Conservation (phyloP, 2,113 vertebrate species). For the Nestor notabilis region DNA sequence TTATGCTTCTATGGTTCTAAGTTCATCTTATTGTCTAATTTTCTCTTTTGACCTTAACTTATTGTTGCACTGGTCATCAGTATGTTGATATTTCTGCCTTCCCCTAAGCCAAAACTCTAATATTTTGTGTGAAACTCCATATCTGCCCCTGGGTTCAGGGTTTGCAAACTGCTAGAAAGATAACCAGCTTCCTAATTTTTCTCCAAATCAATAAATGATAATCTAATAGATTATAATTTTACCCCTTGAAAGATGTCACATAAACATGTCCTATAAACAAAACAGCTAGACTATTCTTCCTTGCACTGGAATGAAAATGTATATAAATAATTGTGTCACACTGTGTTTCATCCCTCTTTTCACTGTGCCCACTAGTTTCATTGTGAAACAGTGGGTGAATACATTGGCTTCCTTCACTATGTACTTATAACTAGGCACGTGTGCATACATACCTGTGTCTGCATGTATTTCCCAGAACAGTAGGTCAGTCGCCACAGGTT, state of each 20-base stretch:
- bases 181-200: background rate
- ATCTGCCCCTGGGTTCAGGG: background rate
- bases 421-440: background rate
- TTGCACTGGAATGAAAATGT: background rate
- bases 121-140: background rate
- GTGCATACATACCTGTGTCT: background rate
- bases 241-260: background rate
- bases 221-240: background rate
- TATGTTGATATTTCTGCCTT: background rate
- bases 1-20: background rate
- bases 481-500: background rate
- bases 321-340: background rate
- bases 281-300: background rate
- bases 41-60: background rate
- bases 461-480: background rate
- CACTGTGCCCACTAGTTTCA: background rate
- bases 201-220: background rate
- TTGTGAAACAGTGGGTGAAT: background rate
- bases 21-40: background rate
- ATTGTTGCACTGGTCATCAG: background rate
- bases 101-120: background rate
- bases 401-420: background rate
- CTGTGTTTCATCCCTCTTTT: background rate
- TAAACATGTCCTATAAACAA: background rate
- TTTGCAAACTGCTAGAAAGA: background rate